Conservation (phyloP, 1,140 invertebrate genomes). For the Pseudomyrmex pallidus region DNA sequence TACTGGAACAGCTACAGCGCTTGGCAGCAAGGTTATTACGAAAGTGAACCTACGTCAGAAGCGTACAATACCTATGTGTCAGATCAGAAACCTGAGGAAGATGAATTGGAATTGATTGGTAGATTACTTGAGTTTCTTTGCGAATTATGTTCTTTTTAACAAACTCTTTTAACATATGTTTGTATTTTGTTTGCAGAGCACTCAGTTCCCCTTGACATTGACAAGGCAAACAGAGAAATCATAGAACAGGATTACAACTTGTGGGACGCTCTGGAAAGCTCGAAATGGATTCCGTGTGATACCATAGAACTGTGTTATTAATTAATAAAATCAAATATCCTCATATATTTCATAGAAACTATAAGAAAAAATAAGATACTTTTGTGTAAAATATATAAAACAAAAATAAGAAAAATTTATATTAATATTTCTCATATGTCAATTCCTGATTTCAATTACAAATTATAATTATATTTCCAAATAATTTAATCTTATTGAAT, state of each 20-base stretch:
- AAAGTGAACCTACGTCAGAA: slow-evolving; percentile 83
- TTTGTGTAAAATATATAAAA: background rate
- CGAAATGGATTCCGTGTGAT: slow-evolving; percentile 90
- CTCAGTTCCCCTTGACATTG: slow-evolving; percentile 89
- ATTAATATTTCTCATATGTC: slow-evolving; percentile 32
- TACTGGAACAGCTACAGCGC: slow-evolving; percentile 85
- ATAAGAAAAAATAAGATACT: background rate
- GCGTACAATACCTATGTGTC: slow-evolving; percentile 81
- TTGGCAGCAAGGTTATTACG: slow-evolving; percentile 85
- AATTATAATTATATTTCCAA: too few relatives aligned
- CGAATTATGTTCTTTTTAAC: background rate
- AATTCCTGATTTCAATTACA: too few relatives aligned
- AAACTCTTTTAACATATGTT: background rate
- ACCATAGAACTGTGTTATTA: slow-evolving; percentile 86
- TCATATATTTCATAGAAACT: background rate
- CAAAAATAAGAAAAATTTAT: slow-evolving; percentile 6
- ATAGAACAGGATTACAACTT: slow-evolving; percentile 90
- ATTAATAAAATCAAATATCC: slow-evolving; percentile 37
- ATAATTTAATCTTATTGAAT: too few relatives aligned
- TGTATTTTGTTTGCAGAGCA: slow-evolving; percentile 87
- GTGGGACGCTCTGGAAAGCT: slow-evolving; percentile 93
- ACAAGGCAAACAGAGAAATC: slow-evolving; percentile 90
- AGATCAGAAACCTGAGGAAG: slow-evolving; percentile 85
- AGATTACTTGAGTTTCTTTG: slow-evolving; percentile 62
- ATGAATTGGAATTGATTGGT: slow-evolving; percentile 89